Percentiles rank a stretch among this genome's conserved stretches.
Evolutionary conservation across 2,888 invertebrate species (phyloP).

Genomic region (Lithophane socia): DNA sequence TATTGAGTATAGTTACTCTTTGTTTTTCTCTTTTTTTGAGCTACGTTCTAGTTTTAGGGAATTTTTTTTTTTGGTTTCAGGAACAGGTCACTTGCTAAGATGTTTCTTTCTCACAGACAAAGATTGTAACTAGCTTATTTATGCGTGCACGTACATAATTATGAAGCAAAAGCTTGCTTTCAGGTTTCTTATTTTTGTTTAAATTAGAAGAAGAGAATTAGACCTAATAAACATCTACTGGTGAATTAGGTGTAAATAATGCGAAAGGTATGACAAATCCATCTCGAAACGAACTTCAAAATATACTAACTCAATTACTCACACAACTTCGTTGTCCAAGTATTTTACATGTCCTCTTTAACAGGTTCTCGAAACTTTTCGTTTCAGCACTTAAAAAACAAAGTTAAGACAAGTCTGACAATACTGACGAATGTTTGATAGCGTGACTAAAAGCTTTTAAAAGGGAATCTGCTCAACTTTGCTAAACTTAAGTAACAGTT

Average conservation of each 20-base stretch:
- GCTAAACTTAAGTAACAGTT: slow-evolving; percentile 38
- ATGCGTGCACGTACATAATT: not conserved
- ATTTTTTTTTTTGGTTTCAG: not conserved
- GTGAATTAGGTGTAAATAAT: not conserved
- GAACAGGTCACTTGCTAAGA: not conserved
- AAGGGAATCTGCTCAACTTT: slow-evolving; percentile 46
- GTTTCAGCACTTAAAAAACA: slow-evolving; percentile 18
- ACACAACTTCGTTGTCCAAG: not conserved
- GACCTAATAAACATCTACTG: not conserved
- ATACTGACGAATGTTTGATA: slow-evolving; percentile 48
- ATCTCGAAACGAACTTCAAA: not conserved
- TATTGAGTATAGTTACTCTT: too few species aligned
- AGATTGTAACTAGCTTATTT: not conserved
- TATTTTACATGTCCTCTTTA: slow-evolving; percentile 8
- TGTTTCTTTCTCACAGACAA: not conserved
- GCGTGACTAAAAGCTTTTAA: slow-evolving; percentile 62
- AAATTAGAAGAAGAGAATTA: too few species aligned
- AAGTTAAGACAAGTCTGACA: slow-evolving; percentile 27
- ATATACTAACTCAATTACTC: not conserved
- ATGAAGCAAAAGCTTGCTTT: not conserved
- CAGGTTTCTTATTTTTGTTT: not conserved
- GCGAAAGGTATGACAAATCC: not conserved
- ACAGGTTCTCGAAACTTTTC: slow-evolving; percentile 24
- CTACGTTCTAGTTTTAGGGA: slow-evolving; percentile 7
- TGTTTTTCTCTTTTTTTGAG: not conserved